These are phyloP conservation scores for Corythornis madagascariensis DNA, from an alignment of 2,113 vertebrate genomes.

Conservation along the genomic window DNA sequence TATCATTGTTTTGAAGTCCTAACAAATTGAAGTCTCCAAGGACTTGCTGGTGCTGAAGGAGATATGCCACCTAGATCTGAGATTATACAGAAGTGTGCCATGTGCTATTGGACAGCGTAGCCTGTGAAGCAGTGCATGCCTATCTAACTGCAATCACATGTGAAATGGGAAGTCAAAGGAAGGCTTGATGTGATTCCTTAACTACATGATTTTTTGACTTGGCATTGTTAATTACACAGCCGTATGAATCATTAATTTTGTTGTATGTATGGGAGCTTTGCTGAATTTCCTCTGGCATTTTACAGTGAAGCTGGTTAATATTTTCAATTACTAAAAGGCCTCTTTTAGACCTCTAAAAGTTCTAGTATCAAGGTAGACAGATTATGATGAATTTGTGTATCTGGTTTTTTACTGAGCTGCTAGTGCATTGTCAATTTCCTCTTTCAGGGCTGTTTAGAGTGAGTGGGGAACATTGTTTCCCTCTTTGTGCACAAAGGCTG, in stretches of 20 bases:
- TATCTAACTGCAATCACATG: slow-evolving; percentile 26
- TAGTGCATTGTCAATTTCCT: neutral
- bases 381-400: neutral
- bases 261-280: slow-evolving; percentile 4
- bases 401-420: neutral
- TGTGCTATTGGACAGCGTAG: neutral
- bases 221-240: slow-evolving; percentile 10
- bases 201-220: neutral
- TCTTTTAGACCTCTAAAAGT: slow-evolving; percentile 1
- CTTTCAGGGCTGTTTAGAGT: neutral
- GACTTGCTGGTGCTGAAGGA: neutral
- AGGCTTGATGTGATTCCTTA: slow-evolving; percentile 17
- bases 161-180: neutral
- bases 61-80: neutral
- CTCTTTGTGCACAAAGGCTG: neutral
- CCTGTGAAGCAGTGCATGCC: slow-evolving; percentile 33
- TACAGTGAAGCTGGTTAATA: neutral
- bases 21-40: neutral
- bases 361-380: neutral
- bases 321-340: slow-evolving; percentile 2
- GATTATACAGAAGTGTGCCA: neutral
- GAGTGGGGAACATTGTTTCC: neutral
- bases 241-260: slow-evolving; percentile 33
- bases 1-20: neutral
- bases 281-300: slow-evolving; percentile 23